Evolutionary conservation across 1,140 invertebrate species (phyloP).

Genomic region (Calliopsis andreniformis): DNA sequence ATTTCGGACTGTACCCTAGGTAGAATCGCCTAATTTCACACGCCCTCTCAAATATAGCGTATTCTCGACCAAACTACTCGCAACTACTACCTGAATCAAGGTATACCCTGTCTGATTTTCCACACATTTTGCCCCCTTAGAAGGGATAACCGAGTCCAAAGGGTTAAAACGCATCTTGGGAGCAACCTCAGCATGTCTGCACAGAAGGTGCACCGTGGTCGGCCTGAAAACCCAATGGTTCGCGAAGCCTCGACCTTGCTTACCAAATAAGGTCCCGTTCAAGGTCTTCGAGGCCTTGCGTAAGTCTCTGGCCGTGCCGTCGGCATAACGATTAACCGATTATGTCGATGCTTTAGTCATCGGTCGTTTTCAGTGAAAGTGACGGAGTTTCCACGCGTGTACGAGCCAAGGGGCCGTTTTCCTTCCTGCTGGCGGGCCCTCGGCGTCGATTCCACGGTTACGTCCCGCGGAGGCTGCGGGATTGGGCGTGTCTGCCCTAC

Average conservation of each 20-base stretch:
- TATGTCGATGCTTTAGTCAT: slow-evolving; percentile 42
- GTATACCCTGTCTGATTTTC: too few relatives aligned
- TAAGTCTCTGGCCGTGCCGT: slow-evolving; percentile 43
- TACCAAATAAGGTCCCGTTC: slow-evolving; percentile 62
- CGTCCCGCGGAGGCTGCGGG: slow-evolving; percentile 2
- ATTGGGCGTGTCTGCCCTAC: slow-evolving; percentile 59
- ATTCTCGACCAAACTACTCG: too few relatives aligned
- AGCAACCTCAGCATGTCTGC: slow-evolving; percentile 22
- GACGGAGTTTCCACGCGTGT: neutral
- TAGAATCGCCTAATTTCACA: too few relatives aligned
- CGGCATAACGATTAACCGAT: slow-evolving; percentile 53
- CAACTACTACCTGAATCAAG: too few relatives aligned
- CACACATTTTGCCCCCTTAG: too few relatives aligned
- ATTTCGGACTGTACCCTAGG: too few relatives aligned
- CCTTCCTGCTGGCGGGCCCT: neutral
- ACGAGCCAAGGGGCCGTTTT: neutral
- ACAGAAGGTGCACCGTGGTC: slow-evolving; percentile 32
- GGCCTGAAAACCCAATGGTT: slow-evolving; percentile 62
- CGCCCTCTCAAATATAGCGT: too few relatives aligned
- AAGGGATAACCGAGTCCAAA: too few relatives aligned
- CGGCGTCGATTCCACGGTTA: neutral
- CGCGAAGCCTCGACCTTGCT: slow-evolving; percentile 60
- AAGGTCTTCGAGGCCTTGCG: slow-evolving; percentile 58
- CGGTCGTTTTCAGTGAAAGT: slow-evolving; percentile 32
- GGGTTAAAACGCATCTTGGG: too few relatives aligned